Evolutionary conservation across 1,140 invertebrate genomes (phyloP).

Genomic region (Chelonus insularis): DNA sequence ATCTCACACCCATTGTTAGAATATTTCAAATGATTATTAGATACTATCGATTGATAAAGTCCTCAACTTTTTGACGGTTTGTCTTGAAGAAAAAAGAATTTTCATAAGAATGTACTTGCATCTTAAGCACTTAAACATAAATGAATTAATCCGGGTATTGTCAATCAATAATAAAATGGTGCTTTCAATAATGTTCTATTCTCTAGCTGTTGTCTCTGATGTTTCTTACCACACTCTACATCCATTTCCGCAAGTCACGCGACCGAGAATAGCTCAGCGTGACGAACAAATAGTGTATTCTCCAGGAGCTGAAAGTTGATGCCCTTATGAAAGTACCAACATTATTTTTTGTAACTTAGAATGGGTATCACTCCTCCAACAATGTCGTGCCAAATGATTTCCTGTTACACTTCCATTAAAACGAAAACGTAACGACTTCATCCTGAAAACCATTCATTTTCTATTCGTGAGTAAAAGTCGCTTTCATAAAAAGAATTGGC

Average conservation of each 20-base stretch:
- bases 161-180: too few relatives aligned
- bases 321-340: background rate
- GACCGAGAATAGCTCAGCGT: conserved; percentile 16
- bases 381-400: conserved; percentile 36
- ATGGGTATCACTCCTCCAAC: conserved; percentile 32
- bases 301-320: conserved; percentile 18
- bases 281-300: conserved; percentile 29
- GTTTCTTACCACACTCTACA: background rate
- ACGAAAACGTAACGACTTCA: conserved; percentile 33
- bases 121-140: too few relatives aligned
- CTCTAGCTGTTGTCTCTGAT: background rate
- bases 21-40: too few relatives aligned
- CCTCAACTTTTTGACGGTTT: too few relatives aligned
- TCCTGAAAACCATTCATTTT: conserved; percentile 26
- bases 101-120: too few relatives aligned
- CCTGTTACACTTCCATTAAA: conserved; percentile 25
- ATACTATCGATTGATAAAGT: too few relatives aligned
- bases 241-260: conserved; percentile 37
- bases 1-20: too few relatives aligned
- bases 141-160: too few relatives aligned
- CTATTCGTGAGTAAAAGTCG: conserved; percentile 9
- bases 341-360: background rate
- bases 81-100: too few relatives aligned
- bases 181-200: background rate
- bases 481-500: conserved; percentile 11